Conservation (phyloP, 2,797 vertebrate genomes). For the Coregonus ussuriensis region DNA sequence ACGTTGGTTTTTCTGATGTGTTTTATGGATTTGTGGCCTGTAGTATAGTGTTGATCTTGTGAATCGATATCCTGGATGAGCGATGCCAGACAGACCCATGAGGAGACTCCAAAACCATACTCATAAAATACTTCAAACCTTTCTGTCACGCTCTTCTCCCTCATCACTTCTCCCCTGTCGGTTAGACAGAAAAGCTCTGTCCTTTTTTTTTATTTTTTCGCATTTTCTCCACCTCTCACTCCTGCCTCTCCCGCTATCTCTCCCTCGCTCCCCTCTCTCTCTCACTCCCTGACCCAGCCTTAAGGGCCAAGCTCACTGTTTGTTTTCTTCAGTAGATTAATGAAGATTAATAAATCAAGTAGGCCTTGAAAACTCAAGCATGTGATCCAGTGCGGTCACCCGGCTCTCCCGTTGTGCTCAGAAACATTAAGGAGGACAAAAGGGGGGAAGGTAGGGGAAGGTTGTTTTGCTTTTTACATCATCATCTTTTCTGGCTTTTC, state of each 20-base stretch:
- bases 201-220: no score
- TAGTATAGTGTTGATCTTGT: not conserved
- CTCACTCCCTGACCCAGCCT: constrained; percentile 2
- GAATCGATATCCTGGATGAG: not conserved
- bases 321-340: constrained; percentile 12
- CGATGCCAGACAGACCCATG: not conserved
- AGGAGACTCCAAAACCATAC: not conserved
- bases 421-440: constrained; percentile 12
- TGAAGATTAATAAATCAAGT: constrained; percentile 25
- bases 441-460: not conserved
- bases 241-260: no score
- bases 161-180: not conserved
- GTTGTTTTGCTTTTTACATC: constrained; percentile 11
- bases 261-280: not conserved
- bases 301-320: not conserved
- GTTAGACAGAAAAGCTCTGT: not conserved
- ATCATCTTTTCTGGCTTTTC: not conserved
- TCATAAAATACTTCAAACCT: not conserved
- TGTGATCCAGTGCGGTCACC: constrained; percentile 13
- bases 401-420: not conserved
- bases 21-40: not conserved
- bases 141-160: not conserved
- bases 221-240: not conserved
- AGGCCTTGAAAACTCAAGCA: constrained; percentile 14
- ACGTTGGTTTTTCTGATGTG: not conserved